Conservation (phyloP, 2,888 invertebrate genomes). For the Acanthococcus lagerstroemiae region DNA sequence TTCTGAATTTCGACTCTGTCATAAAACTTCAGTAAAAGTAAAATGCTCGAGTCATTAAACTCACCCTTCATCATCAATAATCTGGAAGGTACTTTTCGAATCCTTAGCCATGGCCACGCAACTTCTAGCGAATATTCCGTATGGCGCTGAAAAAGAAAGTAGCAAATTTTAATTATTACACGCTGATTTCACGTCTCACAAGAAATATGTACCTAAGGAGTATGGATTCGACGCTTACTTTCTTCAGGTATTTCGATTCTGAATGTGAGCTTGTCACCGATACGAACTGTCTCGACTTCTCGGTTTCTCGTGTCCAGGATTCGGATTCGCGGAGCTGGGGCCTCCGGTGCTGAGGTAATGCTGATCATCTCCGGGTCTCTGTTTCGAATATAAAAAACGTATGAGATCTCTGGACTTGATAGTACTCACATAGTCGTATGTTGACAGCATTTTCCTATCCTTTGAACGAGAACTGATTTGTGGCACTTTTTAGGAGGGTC, state of each 20-base stretch:
- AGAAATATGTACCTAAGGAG: background rate
- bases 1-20: no score
- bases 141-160: constrained; percentile 58
- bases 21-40: no score
- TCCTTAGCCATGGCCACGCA: constrained; percentile 96
- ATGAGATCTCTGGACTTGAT: background rate
- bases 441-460: no score
- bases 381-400: constrained; percentile 36
- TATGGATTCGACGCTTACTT: constrained; percentile 55
- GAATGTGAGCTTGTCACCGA: constrained; percentile 88
- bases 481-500: no score
- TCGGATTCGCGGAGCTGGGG: constrained; percentile 85
- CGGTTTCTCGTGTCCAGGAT: constrained; percentile 76
- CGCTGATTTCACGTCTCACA: background rate
- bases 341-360: constrained; percentile 88
- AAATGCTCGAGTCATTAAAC: constrained; percentile 38
- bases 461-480: no score
- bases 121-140: constrained; percentile 89
- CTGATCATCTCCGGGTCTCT: constrained; percentile 93
- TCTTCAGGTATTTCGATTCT: constrained; percentile 93
- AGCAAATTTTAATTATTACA: constrained; percentile 1
- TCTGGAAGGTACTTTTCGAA: constrained; percentile 89
- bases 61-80: constrained; percentile 87
- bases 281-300: constrained; percentile 88
- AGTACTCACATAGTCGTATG: no score